phyloP scores from a whole-genome alignment of 2,797 vertebrate species.

The Oryzias sinensis region DNA sequence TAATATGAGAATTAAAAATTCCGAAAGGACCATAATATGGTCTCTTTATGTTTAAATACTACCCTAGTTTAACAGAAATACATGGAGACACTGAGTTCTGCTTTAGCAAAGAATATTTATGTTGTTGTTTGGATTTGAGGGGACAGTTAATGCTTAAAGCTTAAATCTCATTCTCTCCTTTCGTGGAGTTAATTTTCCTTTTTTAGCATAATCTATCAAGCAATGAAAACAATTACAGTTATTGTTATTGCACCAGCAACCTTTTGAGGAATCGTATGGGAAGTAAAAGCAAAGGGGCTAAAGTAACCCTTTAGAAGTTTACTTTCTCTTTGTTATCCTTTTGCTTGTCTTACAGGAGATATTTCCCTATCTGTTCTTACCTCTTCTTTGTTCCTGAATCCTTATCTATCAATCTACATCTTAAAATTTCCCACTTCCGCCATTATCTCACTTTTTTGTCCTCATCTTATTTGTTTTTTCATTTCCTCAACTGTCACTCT shows the following conservation, averaged over 20 bases:
- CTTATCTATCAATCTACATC: slow-evolving; percentile 53
- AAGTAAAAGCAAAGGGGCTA: slow-evolving; percentile 33
- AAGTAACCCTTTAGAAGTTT: slow-evolving; percentile 55
- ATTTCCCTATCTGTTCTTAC: slow-evolving; percentile 48
- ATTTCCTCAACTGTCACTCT: slow-evolving; percentile 17
- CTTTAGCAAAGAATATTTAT: not conserved
- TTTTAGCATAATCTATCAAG: not conserved
- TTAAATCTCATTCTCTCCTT: not conserved
- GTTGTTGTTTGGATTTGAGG: too few relatives aligned
- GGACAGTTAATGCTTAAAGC: too few relatives aligned
- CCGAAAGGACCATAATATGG: too few relatives aligned
- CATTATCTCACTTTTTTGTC: slow-evolving; percentile 45
- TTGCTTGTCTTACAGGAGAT: slow-evolving; percentile 41
- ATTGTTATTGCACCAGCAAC: slow-evolving; percentile 22
- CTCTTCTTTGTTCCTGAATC: slow-evolving; percentile 33
- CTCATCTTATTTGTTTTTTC: slow-evolving; percentile 35
- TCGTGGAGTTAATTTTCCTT: not conserved
- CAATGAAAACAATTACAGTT: slow-evolving; percentile 2
- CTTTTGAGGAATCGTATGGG: slow-evolving; percentile 23
- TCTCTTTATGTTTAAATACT: not conserved
- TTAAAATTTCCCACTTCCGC: slow-evolving; percentile 27
- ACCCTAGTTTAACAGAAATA: slow-evolving; percentile 7
- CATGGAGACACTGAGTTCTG: slow-evolving; percentile 1
- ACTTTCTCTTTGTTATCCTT: slow-evolving; percentile 59
- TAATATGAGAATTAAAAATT: too few relatives aligned